Base-by-base conservation (phyloP, 2,888 invertebrate species). In the Dicranocentrus wangi region DNA sequence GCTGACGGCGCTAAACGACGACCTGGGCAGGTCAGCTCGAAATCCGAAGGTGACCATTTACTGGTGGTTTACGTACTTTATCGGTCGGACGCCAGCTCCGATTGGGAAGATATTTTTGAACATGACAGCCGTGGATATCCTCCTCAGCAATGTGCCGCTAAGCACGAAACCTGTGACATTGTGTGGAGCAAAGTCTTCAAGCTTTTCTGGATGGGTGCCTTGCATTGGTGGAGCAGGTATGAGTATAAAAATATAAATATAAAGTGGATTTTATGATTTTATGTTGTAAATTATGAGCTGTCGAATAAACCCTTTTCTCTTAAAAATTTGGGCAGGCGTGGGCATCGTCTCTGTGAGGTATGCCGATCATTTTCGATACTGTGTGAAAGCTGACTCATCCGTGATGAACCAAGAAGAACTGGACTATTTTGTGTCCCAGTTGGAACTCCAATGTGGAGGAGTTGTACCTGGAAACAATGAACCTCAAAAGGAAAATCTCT, bases 151-250 rank as follows among this genome's bases (percentile, higher is more conserved):
- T 53, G 61, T 81, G 1, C 85, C 85, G 7, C 73, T 80, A 66
- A 72, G 83, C 17, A 82, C 60, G 8, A 13, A 51, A 53, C 61
- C 28, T 15, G 63, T 85, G 0, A 77, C 63, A 17, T 43, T 84
- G 5, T 75, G 82, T 72, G 85, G 82, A 13, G 72, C 47, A 27
- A 65, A 82, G 19, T 84, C 83, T n/a, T 65, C 65, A 2, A 72
- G 77, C 3, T 42, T 85, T 19, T 65, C 60, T 8, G 85, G 84
- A 10, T 85, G 83, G 83, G 73, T 85, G 10, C 84, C 83, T 1
- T 42, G 82, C 3, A 39, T 85, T 10, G 32, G 72, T 21, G 32
- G 51, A 19, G 65, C 77, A 19, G 85, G 85, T 85, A 79, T 51
- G 51, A n/a, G n/a, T n/a, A n/a, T n/a, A n/a, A n/a, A n/a, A n/a